Evolutionary conservation across 2,888 invertebrate genomes (phyloP).

Genomic region (Eupithecia pulchellata): DNA sequence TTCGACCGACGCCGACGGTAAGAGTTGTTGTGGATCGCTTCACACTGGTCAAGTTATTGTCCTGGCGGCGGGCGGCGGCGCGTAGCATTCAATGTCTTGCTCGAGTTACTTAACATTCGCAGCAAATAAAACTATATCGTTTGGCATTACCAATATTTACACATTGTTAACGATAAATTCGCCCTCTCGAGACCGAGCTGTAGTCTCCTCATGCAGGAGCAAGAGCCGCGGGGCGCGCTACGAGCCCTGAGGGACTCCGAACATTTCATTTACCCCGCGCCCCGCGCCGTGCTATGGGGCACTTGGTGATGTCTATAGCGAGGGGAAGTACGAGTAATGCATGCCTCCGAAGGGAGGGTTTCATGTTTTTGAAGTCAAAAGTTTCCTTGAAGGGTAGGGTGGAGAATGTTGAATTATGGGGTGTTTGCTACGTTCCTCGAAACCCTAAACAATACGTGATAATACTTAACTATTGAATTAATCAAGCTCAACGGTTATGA

Average conservation of each 20-base stretch:
- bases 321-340: slow-evolving; percentile 57
- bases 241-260: slow-evolving; percentile 63
- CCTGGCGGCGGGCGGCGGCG: slow-evolving; percentile 15
- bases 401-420: slow-evolving; percentile 30
- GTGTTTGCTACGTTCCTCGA: slow-evolving; percentile 44
- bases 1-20: background rate
- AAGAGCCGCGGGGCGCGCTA: slow-evolving; percentile 54
- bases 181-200: slow-evolving; percentile 53
- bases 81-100: slow-evolving; percentile 8
- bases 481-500: no score
- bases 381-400: slow-evolving; percentile 44
- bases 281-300: slow-evolving; percentile 49
- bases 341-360: slow-evolving; percentile 55
- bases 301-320: slow-evolving; percentile 57
- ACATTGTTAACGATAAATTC: slow-evolving; percentile 69
- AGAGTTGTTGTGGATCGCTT: slow-evolving; percentile 2
- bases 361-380: slow-evolving; percentile 53
- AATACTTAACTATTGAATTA: no score
- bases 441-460: slow-evolving; percentile 7
- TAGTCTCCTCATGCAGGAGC: slow-evolving; percentile 63
- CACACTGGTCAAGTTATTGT: slow-evolving; percentile 19
- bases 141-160: slow-evolving; percentile 68
- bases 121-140: slow-evolving; percentile 40
- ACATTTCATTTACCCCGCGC: slow-evolving; percentile 70
- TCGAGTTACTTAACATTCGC: background rate